Percentiles rank a stretch among this genome's conserved stretches.
These are phyloP conservation scores for Cepaea hortensis DNA, from an alignment of 2,888 invertebrate species.

Conservation along the genomic window DNA sequence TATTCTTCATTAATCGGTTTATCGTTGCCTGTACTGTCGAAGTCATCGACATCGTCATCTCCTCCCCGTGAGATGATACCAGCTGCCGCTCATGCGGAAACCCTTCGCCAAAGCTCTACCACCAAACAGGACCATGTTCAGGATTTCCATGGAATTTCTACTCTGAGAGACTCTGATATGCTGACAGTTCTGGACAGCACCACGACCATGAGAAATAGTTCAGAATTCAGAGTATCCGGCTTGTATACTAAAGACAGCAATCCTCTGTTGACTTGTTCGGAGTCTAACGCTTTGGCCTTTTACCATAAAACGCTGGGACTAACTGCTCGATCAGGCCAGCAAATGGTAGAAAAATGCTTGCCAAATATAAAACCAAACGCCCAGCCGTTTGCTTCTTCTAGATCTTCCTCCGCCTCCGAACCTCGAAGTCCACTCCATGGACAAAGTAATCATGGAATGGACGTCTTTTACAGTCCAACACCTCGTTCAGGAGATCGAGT, in stretches of 20 bases:
- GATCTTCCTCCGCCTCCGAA: constrained; percentile 31
- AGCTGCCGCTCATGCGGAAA: constrained; percentile 8
- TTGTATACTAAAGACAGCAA: constrained; percentile 32
- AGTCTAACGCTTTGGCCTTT: constrained; percentile 20
- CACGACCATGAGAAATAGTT: not conserved
- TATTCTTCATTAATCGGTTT: not conserved
- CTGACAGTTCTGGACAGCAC: not conserved
- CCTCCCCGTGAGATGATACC: constrained; percentile 34
- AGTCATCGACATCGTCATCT: not conserved
- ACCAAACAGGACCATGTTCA: constrained; percentile 23
- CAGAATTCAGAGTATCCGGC: constrained; percentile 24
- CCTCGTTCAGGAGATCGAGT: constrained; percentile 40
- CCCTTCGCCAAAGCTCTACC: constrained; percentile 1
- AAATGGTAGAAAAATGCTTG: not conserved
- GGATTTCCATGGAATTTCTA: not conserved
- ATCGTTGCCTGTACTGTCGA: not conserved
- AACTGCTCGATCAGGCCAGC: constrained; percentile 5
- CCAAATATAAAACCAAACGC: not conserved
- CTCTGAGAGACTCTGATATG: constrained; percentile 28
- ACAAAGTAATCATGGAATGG: constrained; percentile 13
- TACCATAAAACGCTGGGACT: constrained; percentile 38
- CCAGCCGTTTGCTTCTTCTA: not conserved
- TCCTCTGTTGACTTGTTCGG: constrained; percentile 10
- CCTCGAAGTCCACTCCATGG: constrained; percentile 19
- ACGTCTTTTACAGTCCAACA: constrained; percentile 42